These are phyloP conservation scores for Caenorhabditis doughertyi DNA, from an alignment of 2,888 invertebrate genomes.

Conservation along the genomic window DNA sequence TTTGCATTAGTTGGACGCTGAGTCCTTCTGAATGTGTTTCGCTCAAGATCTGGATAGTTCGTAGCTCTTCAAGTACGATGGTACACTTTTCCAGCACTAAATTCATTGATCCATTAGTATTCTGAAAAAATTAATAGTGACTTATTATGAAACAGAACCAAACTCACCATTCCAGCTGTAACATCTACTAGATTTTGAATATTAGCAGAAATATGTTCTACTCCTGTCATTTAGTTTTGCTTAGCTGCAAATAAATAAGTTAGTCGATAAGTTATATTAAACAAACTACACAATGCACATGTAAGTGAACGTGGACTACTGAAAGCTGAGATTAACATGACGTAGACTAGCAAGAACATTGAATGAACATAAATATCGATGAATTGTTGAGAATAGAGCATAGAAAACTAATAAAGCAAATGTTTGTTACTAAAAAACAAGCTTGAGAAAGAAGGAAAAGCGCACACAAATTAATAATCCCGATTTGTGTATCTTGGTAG, in stretches of 20 bases:
- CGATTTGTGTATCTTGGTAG: too few relatives aligned
- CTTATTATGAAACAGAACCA: neutral
- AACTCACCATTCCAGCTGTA: slow-evolving; percentile 38
- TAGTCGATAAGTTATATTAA: neutral
- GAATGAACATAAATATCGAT: too few relatives aligned
- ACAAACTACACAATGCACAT: neutral
- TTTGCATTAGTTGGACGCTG: slow-evolving; percentile 32
- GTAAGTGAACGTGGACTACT: slow-evolving; percentile 45
- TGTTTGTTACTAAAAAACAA: too few relatives aligned
- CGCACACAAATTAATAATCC: too few relatives aligned
- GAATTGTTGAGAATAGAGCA: too few relatives aligned
- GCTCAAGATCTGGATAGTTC: slow-evolving; percentile 48
- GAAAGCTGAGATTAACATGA: neutral
- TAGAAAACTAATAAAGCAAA: too few relatives aligned
- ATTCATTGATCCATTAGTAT: slow-evolving; percentile 16
- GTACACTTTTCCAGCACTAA: slow-evolving; percentile 24
- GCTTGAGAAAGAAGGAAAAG: too few relatives aligned
- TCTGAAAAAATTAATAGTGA: neutral
- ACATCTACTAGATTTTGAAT: slow-evolving; percentile 10
- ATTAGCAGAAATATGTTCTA: slow-evolving; percentile 24
- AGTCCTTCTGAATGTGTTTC: slow-evolving; percentile 37
- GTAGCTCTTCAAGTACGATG: slow-evolving; percentile 46
- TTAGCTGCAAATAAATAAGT: slow-evolving; percentile 25
- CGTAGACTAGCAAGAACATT: slow-evolving; percentile 15
- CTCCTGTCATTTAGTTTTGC: slow-evolving; percentile 9